Evolutionary conservation across 2,797 vertebrate species (phyloP), one percentile per base, ranked within the genome.

Genomic region (Cyprinodon diabolis): DNA sequence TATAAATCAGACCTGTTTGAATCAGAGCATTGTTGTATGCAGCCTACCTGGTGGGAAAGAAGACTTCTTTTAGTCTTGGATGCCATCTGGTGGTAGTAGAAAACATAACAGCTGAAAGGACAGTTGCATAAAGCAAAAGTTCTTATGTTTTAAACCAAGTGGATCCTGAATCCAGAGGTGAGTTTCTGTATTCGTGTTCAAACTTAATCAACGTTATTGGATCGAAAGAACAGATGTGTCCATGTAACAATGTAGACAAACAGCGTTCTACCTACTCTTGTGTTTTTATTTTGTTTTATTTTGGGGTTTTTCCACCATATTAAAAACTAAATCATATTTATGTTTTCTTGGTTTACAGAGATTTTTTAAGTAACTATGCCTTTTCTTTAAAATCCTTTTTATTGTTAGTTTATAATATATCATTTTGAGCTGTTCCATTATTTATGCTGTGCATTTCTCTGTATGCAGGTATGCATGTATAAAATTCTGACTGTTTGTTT

Each of bases 391-490:
- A 76, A 54, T 25, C 54, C 49, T 19, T 74, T 85, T n/a, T 74
- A 17, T 23, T 74, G 74, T 68, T 52, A 49, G 35, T 70, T 78
- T 69, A 30, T 62, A 25, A 76, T 37, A 10, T 52, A 15, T 25
- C 75, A 68, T 21, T 69, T 56, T 65, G 66, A 74, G 25, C 74
- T 40, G 72, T 74, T 30, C 56, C 45, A 68, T 30, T 84, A 85
- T 85, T 90, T 88, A 89, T 79, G 6, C 47, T 88, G 68, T 52
- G 25, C 48, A 66, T 21, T 11, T 72, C 0, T 66, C 43, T 70
- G 40, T 60, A 56, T 51, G 35, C 13, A 45, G 11, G 45, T 63
- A n/a, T 30, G 51, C 35, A 66, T 69, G 1, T 58, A 37, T 37
- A 21, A 63, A 63, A 45, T 63, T 45, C 21, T 65, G 11, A 65